These are phyloP conservation scores for Sebastes itinus DNA, from an alignment of 2,797 vertebrate genomes.

Conservation along the genomic window DNA sequence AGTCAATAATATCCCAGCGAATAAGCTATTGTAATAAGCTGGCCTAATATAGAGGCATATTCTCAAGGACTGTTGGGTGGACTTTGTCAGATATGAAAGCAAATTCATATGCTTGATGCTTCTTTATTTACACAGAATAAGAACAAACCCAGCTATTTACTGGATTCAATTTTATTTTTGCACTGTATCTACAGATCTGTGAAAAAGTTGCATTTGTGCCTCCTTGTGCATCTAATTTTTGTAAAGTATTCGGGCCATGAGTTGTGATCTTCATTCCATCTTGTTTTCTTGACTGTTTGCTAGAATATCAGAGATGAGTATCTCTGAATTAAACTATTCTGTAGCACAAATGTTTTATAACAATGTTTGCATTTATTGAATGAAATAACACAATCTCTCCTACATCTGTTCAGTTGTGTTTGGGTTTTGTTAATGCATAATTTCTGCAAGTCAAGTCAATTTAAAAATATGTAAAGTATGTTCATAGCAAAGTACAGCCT, in stretches of 20 bases:
- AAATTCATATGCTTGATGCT: conserved; percentile 51
- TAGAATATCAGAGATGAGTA: conserved; percentile 27
- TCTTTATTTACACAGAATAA: conserved; percentile 58
- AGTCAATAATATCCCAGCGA: conserved; percentile 69
- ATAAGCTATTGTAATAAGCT: conserved; percentile 76
- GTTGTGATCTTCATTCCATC: conserved; percentile 37
- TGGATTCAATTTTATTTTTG: conserved; percentile 66
- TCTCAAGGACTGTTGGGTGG: conserved; percentile 64
- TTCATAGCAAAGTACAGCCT: not conserved
- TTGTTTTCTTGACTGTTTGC: conserved; percentile 39
- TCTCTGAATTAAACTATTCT: conserved; percentile 47
- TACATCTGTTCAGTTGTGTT: not conserved
- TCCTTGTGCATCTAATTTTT: conserved; percentile 47
- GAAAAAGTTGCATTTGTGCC: conserved; percentile 61
- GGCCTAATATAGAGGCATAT: conserved; percentile 59
- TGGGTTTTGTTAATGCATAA: not conserved
- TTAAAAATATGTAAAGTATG: not conserved
- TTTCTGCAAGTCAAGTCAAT: not conserved
- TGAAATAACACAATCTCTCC: conserved; percentile 31
- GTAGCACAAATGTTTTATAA: conserved; percentile 43
- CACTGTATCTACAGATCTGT: conserved; percentile 77
- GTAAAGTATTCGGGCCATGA: conserved; percentile 27
- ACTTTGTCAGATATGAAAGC: conserved; percentile 41
- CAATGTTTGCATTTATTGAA: conserved; percentile 47
- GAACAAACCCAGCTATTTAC: conserved; percentile 52